Evolutionary conservation across 2,888 invertebrate species (phyloP), one percentile per base, ranked within the genome.

Genomic region (Thereva unica): DNA sequence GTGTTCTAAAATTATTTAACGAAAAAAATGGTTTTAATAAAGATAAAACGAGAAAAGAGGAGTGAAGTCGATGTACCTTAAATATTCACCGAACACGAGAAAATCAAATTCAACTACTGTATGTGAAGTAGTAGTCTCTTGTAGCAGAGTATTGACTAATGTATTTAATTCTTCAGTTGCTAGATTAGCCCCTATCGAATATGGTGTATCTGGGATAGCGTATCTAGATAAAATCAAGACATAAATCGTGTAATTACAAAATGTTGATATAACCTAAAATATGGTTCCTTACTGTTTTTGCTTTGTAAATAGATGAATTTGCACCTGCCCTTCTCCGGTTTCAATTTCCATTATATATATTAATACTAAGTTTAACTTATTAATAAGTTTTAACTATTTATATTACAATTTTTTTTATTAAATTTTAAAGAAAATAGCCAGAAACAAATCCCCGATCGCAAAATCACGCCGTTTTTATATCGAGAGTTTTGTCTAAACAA

Each of bases 201-300:
- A 89, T 0, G 94, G 92, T 71, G 86, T 87, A 79, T 94, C 92
- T 5, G 95, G 89, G 54, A 96, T 89, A 5, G 95, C 92, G 85
- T 89, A 93, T 73, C 95, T 95, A 78, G 40, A 66, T 67, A 59
- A 53, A 66, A 53, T 37, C 7, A 44, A 37, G 12, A 50, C 5
- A 38, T 9, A 44, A 3, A 57, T 57, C 47, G 37, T 38, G 35
- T 12, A 5, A 3, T 5, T 9, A 37, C 23, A 23, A 23, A 23
- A 23, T 6, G 9, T 10, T 42, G 10, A 53, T 50, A 52, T 59
- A 63, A 66, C 53, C 66, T 63, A 10, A 57, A 61, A 47, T 0
- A 1, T 45, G 7, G 35, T 35, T 7, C 85, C 89, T 85, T 82
- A 92, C 93, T 87, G 85, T 78, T 87, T 85, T 77, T 93, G 92